These are phyloP conservation scores for Acanthosepion lycidas DNA, from an alignment of 2,888 invertebrate genomes.

Conservation along the genomic window DNA sequence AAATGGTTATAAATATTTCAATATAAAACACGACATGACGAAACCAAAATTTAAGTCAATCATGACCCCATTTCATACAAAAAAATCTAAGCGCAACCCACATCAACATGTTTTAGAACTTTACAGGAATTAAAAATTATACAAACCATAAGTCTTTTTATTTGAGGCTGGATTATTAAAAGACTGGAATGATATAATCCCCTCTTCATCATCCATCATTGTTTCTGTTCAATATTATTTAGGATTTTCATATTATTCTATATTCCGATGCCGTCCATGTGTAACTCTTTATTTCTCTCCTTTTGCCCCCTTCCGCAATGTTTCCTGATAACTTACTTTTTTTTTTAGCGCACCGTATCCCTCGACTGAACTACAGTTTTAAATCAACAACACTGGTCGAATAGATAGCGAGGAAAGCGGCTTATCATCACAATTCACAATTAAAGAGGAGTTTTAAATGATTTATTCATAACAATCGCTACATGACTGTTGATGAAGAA, in stretches of 20 bases:
- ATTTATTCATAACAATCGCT: neutral
- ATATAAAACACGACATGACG: too few species aligned
- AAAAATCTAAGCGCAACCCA: neutral
- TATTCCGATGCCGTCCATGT: neutral
- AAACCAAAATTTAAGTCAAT: neutral
- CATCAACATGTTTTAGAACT: neutral
- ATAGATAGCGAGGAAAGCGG: neutral
- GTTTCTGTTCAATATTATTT: neutral
- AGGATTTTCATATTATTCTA: neutral
- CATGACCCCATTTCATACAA: neutral
- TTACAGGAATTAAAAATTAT: neutral
- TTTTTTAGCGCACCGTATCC: too few species aligned
- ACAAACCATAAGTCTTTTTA: neutral
- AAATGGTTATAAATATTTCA: too few species aligned
- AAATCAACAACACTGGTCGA: too few species aligned
- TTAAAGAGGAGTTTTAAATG: too few species aligned
- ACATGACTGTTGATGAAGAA: neutral
- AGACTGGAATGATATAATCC: neutral
- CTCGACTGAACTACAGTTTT: too few species aligned
- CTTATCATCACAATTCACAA: neutral
- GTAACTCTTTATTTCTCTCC: neutral
- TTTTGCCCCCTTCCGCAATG: neutral
- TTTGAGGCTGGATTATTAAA: neutral
- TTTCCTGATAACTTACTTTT: neutral
- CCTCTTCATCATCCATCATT: conserved; percentile 5